Evolutionary conservation across 2,113 vertebrate genomes (phyloP).

Genomic region (Muntiacus muntjak): DNA sequence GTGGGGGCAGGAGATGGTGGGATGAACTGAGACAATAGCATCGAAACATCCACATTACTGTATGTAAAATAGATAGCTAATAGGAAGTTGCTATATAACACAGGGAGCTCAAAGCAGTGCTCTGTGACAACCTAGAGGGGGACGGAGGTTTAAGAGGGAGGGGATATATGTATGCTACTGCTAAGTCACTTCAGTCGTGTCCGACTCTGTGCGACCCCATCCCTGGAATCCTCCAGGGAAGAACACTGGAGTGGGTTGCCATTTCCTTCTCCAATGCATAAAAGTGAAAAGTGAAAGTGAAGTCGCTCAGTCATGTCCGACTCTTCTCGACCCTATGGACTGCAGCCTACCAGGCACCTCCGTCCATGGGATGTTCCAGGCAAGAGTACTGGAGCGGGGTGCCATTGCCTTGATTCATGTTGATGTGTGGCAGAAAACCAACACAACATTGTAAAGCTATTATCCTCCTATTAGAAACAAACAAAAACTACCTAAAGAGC

Average conservation of each 20-base stretch:
- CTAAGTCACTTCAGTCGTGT: too few relatives aligned
- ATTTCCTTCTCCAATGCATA: too few relatives aligned
- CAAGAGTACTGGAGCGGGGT: too few relatives aligned
- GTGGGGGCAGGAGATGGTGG: not conserved
- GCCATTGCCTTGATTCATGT: not conserved
- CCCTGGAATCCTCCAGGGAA: too few relatives aligned
- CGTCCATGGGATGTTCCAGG: too few relatives aligned
- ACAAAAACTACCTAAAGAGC: not conserved
- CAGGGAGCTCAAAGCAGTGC: not conserved
- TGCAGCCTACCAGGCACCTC: too few relatives aligned
- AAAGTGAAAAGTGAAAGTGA: too few relatives aligned
- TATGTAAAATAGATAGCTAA: not conserved
- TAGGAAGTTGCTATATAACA: not conserved
- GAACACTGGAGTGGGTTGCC: too few relatives aligned
- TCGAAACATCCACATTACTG: not conserved
- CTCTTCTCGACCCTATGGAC: too few relatives aligned
- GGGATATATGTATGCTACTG: not conserved
- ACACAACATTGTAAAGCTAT: not conserved
- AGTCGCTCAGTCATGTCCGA: too few relatives aligned
- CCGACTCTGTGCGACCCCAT: too few relatives aligned
- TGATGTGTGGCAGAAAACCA: not conserved
- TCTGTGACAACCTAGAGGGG: not conserved
- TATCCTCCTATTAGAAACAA: not conserved
- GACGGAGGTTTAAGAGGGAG: not conserved
- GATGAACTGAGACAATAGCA: not conserved